A percentile compares a stretch with the other conserved stretches of the same genome.
These are phyloP conservation scores for Orchestia grillus DNA, from an alignment of 1,140 invertebrate species.

Conservation along the genomic window DNA sequence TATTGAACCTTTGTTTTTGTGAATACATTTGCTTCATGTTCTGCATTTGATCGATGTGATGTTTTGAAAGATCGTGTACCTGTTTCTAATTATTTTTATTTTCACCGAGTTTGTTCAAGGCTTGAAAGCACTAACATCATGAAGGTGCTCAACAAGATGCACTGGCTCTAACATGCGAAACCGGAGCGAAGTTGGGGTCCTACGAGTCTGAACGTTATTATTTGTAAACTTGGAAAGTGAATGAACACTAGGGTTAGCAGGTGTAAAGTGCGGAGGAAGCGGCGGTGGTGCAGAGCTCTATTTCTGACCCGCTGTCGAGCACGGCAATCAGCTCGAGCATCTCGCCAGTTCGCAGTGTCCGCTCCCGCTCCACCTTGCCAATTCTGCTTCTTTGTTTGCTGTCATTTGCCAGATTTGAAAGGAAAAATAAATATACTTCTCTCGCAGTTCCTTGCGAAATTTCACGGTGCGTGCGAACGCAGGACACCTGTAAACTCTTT, in stretches of 20 bases:
- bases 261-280: conserved; percentile 17
- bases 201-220: not conserved
- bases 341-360: conserved; percentile 32
- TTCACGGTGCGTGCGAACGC: not conserved
- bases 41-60: not conserved
- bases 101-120: not conserved
- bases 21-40: not conserved
- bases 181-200: not conserved
- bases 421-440: not conserved
- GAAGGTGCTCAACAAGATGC: not conserved
- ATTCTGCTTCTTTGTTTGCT: conserved; percentile 19
- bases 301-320: conserved; percentile 17
- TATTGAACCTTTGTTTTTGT: not conserved
- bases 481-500: not conserved
- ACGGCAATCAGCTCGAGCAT: conserved; percentile 39
- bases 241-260: not conserved
- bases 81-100: not conserved
- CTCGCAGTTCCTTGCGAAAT: not conserved
- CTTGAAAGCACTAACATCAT: not conserved
- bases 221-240: not conserved
- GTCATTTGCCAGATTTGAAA: conserved; percentile 19
- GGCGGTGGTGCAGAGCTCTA: conserved; percentile 4
- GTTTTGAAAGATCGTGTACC: not conserved
- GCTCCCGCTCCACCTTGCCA: conserved; percentile 16
- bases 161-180: not conserved